Base-by-base conservation (phyloP, 1,140 invertebrate genomes). In the Pteromalus puparum region DNA sequence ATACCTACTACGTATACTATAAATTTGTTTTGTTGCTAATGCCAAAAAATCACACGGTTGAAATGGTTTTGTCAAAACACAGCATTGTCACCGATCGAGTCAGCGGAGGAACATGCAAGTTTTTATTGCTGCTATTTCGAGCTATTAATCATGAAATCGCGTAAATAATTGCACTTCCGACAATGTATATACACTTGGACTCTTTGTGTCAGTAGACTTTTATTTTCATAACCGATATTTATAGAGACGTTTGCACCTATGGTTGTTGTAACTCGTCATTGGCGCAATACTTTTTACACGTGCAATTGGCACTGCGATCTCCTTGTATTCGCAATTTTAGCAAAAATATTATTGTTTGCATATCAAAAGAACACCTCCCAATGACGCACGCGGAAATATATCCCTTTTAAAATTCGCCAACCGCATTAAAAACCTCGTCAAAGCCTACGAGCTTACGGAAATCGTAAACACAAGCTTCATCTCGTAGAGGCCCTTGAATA, bases 11-110 rank as follows among this genome's bases (percentile, higher is more conserved):
- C n/a, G n/a, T 61, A 61, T 61, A 5, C 6, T 34, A 74, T 67
- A 38, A 79, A 73, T 46, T 28, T 74, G 68, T 18, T 79, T 65
- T 1, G 21, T 65, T 26, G 13, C 2, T 76, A 13, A 53, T 18
- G 83, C 70, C 77, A 75, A 77, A 65, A 79, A 79, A 84, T 84
- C 24, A 65, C 12, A 26, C 68, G 68, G n/a, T 79, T 79, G 68
- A 84, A 75, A 24, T 77, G 3, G 7, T 46, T 61, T 53, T 38
- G 72, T 73, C 74, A 42, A 24, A 30, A 74, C 38, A 42, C n/a
- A 26, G 26, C 12, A 28, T 68, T 68, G 21, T 24, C 46, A 15
- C 46, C 46, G 9, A 48, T 61, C 6, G 53, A 61, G 53, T 21
- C 15, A 18, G 3, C 10, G 6, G 38, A 9, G 5, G 5, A 42